These are phyloP conservation scores for Brachirus orientalis DNA, from an alignment of 2,113 vertebrate species.

Conservation along the genomic window DNA sequence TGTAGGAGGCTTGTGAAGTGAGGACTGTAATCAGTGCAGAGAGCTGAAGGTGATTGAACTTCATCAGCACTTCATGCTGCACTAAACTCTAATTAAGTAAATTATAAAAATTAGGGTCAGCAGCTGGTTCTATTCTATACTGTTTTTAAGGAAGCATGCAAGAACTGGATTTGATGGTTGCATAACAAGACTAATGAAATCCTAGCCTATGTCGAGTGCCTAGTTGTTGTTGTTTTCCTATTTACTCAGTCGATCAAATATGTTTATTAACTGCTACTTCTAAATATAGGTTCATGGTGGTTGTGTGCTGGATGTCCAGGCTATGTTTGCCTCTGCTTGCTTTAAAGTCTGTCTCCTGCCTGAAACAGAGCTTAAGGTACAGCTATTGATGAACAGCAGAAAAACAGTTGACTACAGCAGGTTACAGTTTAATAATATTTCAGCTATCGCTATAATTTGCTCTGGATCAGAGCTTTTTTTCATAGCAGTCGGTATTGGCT, in stretches of 20 bases:
- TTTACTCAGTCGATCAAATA: not conserved
- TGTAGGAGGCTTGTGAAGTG: not conserved
- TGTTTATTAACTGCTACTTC: too few species aligned
- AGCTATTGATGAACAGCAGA: too few species aligned
- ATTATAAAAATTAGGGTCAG: conserved; percentile 3
- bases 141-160: not conserved
- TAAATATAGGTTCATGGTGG: not conserved
- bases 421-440: not conserved
- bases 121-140: not conserved
- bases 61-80: not conserved
- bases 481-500: not conserved
- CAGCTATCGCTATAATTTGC: not conserved
- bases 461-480: not conserved
- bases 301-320: not conserved
- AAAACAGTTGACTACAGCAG: not conserved
- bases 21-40: not conserved
- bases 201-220: not conserved
- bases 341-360: not conserved
- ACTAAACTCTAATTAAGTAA: not conserved
- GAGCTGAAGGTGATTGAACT: conserved; percentile 4
- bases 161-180: not conserved
- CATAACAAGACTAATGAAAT: not conserved
- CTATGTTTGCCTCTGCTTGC: conserved; percentile 8
- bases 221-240: not conserved
- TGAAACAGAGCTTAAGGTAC: too few species aligned